phyloP scores from a whole-genome alignment of 2,888 invertebrate genomes.

The Epirrhoe tristata region DNA sequence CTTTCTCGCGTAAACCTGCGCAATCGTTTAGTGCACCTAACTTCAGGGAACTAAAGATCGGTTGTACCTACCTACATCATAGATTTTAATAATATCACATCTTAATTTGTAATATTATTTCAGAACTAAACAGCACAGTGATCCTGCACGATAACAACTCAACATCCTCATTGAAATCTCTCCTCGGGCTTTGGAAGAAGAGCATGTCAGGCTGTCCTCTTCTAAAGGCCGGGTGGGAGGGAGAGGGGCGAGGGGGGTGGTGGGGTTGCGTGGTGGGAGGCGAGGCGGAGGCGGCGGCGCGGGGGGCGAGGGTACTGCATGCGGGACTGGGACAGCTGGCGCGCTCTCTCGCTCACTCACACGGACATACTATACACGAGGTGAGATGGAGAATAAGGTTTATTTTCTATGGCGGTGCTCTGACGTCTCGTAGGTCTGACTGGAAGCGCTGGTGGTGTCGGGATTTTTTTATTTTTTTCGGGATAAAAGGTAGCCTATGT shows the following conservation, averaged over 20 bases:
- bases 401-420: no score
- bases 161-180: slow-evolving; percentile 83
- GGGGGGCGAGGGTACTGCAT: slow-evolving; percentile 61
- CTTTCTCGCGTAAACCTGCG: no score
- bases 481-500: no score
- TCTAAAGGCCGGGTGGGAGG: slow-evolving; percentile 57
- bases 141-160: slow-evolving; percentile 83
- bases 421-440: no score
- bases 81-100: no score
- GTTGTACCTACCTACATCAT: no score
- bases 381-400: slow-evolving; percentile 39
- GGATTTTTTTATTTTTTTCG: no score
- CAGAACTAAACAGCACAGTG: slow-evolving; percentile 68
- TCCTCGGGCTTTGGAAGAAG: slow-evolving; percentile 94
- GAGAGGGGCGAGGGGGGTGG: slow-evolving; percentile 56
- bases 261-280: slow-evolving; percentile 65
- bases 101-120: slow-evolving; percentile 16
- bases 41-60: no score
- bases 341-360: slow-evolving; percentile 33
- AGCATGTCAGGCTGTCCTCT: slow-evolving; percentile 85
- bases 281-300: slow-evolving; percentile 63
- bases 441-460: no score
- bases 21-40: no score
- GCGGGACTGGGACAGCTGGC: slow-evolving; percentile 48
- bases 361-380: slow-evolving; percentile 44